These are phyloP conservation scores for Sinocyclocheilus anshuiensis DNA, from an alignment of 2,113 vertebrate species.

Conservation along the genomic window DNA sequence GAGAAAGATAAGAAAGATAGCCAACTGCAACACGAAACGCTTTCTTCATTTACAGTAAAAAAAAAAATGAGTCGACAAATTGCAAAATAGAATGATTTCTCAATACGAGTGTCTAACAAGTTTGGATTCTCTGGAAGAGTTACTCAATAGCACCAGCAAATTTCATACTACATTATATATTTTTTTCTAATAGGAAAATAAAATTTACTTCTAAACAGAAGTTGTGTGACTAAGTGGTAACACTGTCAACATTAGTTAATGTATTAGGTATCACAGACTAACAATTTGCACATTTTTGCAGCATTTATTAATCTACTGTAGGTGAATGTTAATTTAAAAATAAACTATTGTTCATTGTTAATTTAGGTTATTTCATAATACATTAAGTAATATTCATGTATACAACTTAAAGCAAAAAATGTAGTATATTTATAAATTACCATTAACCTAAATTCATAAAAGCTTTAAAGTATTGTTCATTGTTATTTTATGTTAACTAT, in stretches of 20 bases:
- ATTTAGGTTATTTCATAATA: not conserved
- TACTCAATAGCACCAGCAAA: not conserved
- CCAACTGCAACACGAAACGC: not conserved
- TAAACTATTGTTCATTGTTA: not conserved
- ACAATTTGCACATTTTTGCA: not conserved
- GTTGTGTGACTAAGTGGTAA: not conserved
- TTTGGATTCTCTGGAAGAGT: not conserved
- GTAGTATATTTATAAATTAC: not conserved
- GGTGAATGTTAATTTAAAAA: not conserved
- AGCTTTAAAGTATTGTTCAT: not conserved
- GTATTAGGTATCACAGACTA: not conserved
- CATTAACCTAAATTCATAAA: not conserved
- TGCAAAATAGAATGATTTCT: slow-evolving; percentile 13
- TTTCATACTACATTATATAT: not conserved
- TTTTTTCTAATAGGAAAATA: not conserved
- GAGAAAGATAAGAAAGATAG: not conserved
- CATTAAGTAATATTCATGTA: not conserved
- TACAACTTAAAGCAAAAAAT: not conserved
- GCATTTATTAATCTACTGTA: not conserved
- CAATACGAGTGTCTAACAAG: not conserved
- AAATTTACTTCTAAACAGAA: not conserved
- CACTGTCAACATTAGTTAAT: not conserved
- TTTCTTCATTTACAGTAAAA: not conserved
- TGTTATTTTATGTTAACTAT: not conserved
- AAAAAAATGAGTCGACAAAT: not conserved